Evolutionary conservation across 2,113 vertebrate species (phyloP), one percentile per base, ranked within the genome.

Genomic region (Hippocampus comes): DNA sequence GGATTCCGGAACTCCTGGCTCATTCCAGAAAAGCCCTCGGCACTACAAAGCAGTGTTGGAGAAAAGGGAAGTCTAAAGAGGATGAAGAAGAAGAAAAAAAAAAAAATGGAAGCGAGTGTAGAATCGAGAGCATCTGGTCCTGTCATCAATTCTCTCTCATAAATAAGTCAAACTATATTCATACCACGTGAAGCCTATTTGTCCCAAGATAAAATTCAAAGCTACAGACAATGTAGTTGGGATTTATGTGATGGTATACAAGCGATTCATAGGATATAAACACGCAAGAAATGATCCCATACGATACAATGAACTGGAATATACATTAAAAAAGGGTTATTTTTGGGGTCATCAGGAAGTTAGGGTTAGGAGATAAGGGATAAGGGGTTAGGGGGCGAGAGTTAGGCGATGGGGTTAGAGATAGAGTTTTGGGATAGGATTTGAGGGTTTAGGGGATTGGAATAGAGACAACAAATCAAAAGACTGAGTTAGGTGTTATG

Each of bases 61-160:
- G 74, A 72, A 80, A 73, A 80, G 81, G 78, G 72, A 11, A n/a
- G 11, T 55, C 8, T 1, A 75, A 73, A 77, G 72, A 77, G 78
- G 74, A 82, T 87, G 70, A 87, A 80, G 56, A 14, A 3, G 21
- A 78, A 79, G 81, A 81, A 84, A 6, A 71, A 80, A 6, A 70
- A 80, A 74, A 73, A 74, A 77, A 71, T 34, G 76, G 61, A 68
- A 73, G 78, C 10, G 72, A 66, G 63, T 72, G 67, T 76, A 76
- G 77, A 71, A 74, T 75, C 78, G 73, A 76, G 60, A 75, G 70
- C 89, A 88, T 84, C 84, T 89, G 87, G 82, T 82, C 65, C 78
- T 71, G 79, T 84, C 68, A 81, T 86, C 79, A 76, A 78, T 61
- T 73, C 57, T 72, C 55, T 42, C 76, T 78, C 59, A 20, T 20